Conservation (phyloP, 2,797 vertebrate species). For the Pachyuromys duprasi region DNA sequence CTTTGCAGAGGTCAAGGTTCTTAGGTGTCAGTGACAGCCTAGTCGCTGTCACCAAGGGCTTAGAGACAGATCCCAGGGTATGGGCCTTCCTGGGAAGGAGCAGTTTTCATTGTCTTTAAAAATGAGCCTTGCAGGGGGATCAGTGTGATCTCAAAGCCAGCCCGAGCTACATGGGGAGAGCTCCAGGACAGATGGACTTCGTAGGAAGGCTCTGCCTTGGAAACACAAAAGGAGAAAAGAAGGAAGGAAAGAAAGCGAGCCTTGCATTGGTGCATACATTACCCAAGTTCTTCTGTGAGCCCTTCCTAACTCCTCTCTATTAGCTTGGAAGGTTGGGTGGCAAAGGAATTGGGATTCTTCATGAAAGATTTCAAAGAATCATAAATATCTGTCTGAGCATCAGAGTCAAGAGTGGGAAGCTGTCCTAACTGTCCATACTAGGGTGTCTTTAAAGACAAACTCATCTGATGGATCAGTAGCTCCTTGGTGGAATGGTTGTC, state of each 20-base stretch:
- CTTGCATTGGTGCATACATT: conserved; percentile 7
- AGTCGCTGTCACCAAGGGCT: neutral
- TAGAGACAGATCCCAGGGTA: neutral
- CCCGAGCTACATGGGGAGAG: neutral
- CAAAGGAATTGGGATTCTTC: conserved; percentile 25
- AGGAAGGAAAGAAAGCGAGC: neutral
- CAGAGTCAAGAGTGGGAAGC: neutral
- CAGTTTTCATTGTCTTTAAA: conserved; percentile 50
- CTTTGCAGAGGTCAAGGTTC: neutral
- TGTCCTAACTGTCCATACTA: conserved; percentile 21
- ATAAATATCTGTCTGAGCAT: neutral
- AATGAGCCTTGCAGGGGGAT: neutral
- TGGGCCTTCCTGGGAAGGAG: neutral
- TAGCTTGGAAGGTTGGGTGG: neutral
- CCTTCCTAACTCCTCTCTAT: neutral
- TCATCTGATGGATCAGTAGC: neutral
- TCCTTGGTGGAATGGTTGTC: neutral
- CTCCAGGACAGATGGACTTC: neutral
- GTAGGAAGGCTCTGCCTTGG: neutral
- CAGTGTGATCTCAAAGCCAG: neutral
- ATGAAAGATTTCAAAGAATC: neutral
- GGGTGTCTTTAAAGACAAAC: conserved; percentile 39
- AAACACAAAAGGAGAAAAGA: no score
- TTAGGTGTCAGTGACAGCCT: neutral
- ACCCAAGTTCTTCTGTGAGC: conserved; percentile 1